Evolutionary conservation across 2,888 invertebrate genomes (phyloP), one percentile per base, ranked within the genome.

Genomic region (Lucinisca nassula): DNA sequence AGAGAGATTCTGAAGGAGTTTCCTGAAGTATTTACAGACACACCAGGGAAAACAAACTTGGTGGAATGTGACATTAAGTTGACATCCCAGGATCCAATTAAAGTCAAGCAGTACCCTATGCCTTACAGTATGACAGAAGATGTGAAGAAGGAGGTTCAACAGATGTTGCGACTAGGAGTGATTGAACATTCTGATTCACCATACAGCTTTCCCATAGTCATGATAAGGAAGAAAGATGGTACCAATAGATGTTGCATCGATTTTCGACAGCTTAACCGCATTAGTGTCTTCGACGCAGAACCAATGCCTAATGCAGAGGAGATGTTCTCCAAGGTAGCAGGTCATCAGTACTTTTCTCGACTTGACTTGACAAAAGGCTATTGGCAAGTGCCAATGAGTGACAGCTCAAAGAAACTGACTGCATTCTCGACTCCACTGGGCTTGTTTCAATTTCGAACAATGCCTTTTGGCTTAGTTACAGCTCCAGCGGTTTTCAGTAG

Each of bases 261-360:
- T 79, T 90, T 87, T 55, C 67, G 92, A 32, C 61, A 27, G n/a
- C 30, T 91, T 1, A 93, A 93, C 73, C 67, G 70, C 12, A 40
- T 89, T 0, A 90, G 90, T 1, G 77, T 85, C 1, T 92, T 91
- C 83, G 91, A 92, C 72, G 79, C 86, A 3, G 93, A 93, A 78
- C 91, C 92, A 12, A 88, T 93, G 72, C 84, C 83, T 1, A 85
- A 90, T 55, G 35, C 78, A 14, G 93, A 92, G 3, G 85, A 87
- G 27, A 89, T 93, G 6, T 91, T 92, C n/a, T 89, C 77, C 82
- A 2, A 82, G 30, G 24, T 90, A 0, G 40, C 84, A 1, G 58
- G 72, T 12, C 70, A 75, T 45, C 88, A 82, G 67, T 92, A 85
- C 82, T 81, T 92, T 70, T 75, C 84, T 2, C 88, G 82, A 38